Conservation (phyloP, 2,888 invertebrate species). For the Stenotaenia linearis region DNA sequence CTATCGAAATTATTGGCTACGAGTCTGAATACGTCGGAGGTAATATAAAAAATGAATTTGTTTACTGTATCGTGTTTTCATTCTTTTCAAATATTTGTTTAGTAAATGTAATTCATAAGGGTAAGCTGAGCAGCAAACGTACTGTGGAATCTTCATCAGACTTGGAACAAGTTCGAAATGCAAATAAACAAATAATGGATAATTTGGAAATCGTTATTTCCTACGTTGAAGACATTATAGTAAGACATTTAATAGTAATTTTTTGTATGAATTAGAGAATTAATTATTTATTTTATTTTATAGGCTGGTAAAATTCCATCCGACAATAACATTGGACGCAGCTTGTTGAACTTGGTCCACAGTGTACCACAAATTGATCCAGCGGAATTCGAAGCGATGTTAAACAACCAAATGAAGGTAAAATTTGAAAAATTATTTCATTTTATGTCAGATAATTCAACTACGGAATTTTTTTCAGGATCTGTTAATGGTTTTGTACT, state of each 20-base stretch:
- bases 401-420: conserved; percentile 88
- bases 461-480: conserved; percentile 55
- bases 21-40: conserved; percentile 76
- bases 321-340: conserved; percentile 83
- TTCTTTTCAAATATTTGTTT: conserved; percentile 34
- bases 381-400: conserved; percentile 88
- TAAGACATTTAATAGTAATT: conserved; percentile 36
- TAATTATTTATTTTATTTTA: conserved; percentile 32
- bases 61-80: background rate
- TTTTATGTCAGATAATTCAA: background rate
- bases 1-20: conserved; percentile 79
- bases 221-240: conserved; percentile 88
- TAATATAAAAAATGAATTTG: conserved; percentile 44
- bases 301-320: conserved; percentile 62
- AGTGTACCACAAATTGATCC: conserved; percentile 84
- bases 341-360: conserved; percentile 81
- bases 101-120: conserved; percentile 75
- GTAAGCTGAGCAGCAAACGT: conserved; percentile 58
- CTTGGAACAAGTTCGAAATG: conserved; percentile 74
- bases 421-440: conserved; percentile 37
- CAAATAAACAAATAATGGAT: conserved; percentile 68
- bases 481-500: conserved; percentile 91
- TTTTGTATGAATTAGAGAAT: background rate
- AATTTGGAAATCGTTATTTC: conserved; percentile 67
- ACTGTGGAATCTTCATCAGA: conserved; percentile 53